Evolutionary conservation across 35 echinoderm and acorn worm species (phyloP).

Genomic region (Holothuria glaberrima): DNA sequence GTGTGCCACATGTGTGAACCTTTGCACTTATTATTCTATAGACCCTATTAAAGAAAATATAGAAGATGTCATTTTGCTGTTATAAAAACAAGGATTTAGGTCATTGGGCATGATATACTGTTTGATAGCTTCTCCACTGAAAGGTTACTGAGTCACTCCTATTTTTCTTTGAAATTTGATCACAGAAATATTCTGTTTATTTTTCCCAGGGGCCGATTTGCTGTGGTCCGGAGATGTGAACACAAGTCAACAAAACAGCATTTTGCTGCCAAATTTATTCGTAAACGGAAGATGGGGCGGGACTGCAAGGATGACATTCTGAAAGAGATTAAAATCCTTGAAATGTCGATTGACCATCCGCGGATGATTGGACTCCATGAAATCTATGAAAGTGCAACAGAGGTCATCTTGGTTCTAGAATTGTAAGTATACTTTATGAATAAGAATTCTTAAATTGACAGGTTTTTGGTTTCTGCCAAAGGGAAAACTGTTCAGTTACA

Average conservation of each 20-base stretch:
- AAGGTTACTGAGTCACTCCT: too few relatives aligned
- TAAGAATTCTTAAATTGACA: too few relatives aligned
- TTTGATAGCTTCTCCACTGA: background rate
- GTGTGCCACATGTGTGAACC: too few relatives aligned
- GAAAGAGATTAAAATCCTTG: slow-evolving; percentile 95
- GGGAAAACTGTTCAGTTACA: too few relatives aligned
- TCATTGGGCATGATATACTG: background rate
- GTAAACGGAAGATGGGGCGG: slow-evolving; percentile 88
- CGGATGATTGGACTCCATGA: slow-evolving; percentile 90
- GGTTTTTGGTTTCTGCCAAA: too few relatives aligned
- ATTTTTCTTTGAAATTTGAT: background rate
- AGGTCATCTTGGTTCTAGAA: slow-evolving; percentile 96
- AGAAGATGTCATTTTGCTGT: too few relatives aligned
- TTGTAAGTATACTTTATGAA: slow-evolving; percentile 75
- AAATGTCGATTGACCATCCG: slow-evolving; percentile 84
- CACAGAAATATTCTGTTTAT: background rate
- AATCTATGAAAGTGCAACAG: slow-evolving; percentile 85
- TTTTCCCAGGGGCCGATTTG: slow-evolving; percentile 85
- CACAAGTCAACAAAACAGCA: slow-evolving; percentile 69
- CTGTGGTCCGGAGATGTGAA: slow-evolving; percentile 89
- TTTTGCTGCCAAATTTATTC: slow-evolving; percentile 94
- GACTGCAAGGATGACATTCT: slow-evolving; percentile 91
- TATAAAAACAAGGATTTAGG: too few relatives aligned
- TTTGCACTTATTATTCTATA: too few relatives aligned
- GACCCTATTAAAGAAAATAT: too few relatives aligned